Conservation (phyloP, 2,888 invertebrate genomes). For the Latrodectus hesperus region DNA sequence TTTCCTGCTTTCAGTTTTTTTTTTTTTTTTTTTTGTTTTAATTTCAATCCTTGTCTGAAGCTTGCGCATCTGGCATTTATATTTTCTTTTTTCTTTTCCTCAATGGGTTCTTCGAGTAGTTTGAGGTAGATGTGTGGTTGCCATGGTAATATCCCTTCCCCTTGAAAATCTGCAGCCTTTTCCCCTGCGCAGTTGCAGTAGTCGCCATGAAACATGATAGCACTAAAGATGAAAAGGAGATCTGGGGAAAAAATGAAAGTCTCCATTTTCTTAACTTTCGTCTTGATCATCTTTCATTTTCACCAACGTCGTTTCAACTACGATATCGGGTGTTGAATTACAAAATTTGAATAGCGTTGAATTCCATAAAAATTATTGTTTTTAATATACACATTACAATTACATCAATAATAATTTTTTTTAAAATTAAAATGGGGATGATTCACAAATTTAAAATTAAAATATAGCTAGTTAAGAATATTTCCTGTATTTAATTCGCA, state of each 20-base stretch:
- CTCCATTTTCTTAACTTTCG: background rate
- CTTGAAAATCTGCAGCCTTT: conserved; percentile 46
- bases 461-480: too few relatives aligned
- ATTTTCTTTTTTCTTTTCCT: conserved; percentile 32
- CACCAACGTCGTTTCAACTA: background rate
- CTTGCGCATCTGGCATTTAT: conserved; percentile 10
- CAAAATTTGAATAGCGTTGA: too few relatives aligned
- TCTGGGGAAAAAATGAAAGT: conserved; percentile 9
- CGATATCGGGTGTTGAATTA: too few relatives aligned
- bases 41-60: background rate
- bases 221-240: conserved; percentile 23
- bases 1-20: background rate
- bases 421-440: too few relatives aligned
- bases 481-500: too few relatives aligned
- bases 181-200: conserved; percentile 33
- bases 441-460: too few relatives aligned
- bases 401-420: too few relatives aligned
- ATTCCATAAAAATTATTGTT: too few relatives aligned
- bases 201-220: conserved; percentile 48
- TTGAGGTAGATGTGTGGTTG: conserved; percentile 67
- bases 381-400: too few relatives aligned
- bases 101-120: conserved; percentile 56
- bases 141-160: conserved; percentile 60
- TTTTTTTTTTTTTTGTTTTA: background rate
- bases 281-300: background rate